phyloP scores from a whole-genome alignment of 2,797 vertebrate genomes.

The Denticeps clupeoides region DNA sequence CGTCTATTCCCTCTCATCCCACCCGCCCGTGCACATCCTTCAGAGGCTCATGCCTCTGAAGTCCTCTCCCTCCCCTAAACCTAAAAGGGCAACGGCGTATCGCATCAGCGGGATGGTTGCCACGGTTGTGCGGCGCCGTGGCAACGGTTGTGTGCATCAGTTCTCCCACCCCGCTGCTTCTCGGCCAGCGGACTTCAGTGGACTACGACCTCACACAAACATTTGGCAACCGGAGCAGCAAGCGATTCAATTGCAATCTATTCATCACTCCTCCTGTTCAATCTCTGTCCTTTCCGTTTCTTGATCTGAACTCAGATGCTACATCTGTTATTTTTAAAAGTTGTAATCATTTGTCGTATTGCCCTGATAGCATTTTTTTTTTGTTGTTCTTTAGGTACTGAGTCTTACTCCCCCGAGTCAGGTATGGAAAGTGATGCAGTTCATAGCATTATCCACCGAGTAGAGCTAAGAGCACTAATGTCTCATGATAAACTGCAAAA shows the following conservation, averaged over 20 bases:
- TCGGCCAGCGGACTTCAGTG: constrained; percentile 20
- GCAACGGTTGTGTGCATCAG: constrained; percentile 30
- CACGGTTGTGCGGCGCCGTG: constrained; percentile 35
- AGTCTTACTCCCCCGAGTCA: constrained; percentile 66
- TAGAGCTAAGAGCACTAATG: not conserved
- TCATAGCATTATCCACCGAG: not conserved
- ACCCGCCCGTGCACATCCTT: constrained; percentile 8
- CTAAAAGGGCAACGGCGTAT: constrained; percentile 29
- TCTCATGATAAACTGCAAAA: not conserved
- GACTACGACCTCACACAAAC: constrained; percentile 35
- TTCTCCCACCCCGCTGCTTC: constrained; percentile 25
- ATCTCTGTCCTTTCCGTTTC: not conserved
- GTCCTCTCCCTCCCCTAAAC: constrained; percentile 17
- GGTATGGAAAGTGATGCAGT: constrained; percentile 53
- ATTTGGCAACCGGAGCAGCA: too few species aligned
- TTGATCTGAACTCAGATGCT: too few species aligned
- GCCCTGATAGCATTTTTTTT: constrained; percentile 17
- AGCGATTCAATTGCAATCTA: too few species aligned
- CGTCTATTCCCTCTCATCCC: not conserved
- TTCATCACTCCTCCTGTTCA: not conserved
- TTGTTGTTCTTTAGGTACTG: constrained; percentile 56
- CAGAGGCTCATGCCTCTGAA: constrained; percentile 15
- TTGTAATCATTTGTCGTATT: not conserved
- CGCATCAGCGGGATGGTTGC: constrained; percentile 26
- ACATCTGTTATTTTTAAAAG: too few species aligned